These are phyloP conservation scores for Sycophila texana DNA, from an alignment of 2,888 invertebrate genomes.

Conservation along the genomic window DNA sequence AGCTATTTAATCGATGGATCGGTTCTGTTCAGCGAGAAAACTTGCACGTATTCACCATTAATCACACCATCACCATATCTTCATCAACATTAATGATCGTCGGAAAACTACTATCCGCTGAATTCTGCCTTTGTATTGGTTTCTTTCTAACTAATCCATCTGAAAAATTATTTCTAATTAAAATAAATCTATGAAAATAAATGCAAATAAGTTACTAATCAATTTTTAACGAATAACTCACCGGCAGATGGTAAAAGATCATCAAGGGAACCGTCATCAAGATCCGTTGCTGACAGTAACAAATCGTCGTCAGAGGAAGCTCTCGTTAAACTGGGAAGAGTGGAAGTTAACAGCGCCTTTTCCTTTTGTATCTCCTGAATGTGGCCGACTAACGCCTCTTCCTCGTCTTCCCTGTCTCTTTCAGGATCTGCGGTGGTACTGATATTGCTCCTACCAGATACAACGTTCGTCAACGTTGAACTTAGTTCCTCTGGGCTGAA, in stretches of 20 bases:
- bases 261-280: constrained; percentile 84
- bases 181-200: too few species aligned
- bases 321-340: constrained; percentile 87
- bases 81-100: constrained; percentile 73
- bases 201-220: too few species aligned
- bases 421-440: constrained; percentile 68
- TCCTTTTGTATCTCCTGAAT: constrained; percentile 89
- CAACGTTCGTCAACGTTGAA: constrained; percentile 67
- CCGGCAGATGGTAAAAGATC: constrained; percentile 75
- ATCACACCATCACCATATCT: constrained; percentile 75
- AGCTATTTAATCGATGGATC: constrained; percentile 23
- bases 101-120: constrained; percentile 72
- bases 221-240: constrained; percentile 56
- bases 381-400: constrained; percentile 86
- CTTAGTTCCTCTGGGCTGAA: constrained; percentile 80
- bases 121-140: constrained; percentile 72
- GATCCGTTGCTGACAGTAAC: constrained; percentile 84
- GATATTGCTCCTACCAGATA: constrained; percentile 62
- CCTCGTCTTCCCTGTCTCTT: constrained; percentile 79
- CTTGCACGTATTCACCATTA: constrained; percentile 60
- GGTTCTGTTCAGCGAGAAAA: constrained; percentile 44
- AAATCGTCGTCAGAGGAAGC: constrained; percentile 93
- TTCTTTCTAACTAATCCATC: constrained; percentile 73
- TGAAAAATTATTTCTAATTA: constrained; percentile 54
- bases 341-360: constrained; percentile 87